Evolutionary conservation across 2,113 vertebrate genomes (phyloP).

Genomic region (Anolis carolinensis): DNA sequence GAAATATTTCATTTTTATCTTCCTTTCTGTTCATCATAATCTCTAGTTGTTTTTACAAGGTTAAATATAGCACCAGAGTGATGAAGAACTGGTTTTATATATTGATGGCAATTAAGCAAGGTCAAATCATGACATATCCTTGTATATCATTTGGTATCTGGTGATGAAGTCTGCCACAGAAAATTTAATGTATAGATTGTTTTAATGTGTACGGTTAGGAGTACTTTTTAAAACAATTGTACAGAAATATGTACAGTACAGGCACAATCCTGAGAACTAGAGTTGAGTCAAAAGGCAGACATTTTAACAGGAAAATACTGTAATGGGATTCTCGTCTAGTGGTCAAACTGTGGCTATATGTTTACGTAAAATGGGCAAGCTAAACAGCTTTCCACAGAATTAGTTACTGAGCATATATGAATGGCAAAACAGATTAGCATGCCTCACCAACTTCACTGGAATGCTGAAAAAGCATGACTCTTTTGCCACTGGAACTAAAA

Average conservation of each 20-base stretch:
- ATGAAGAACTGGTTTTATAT: neutral
- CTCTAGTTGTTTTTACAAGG: slow-evolving; percentile 1
- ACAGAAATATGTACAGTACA: neutral
- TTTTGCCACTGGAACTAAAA: no score
- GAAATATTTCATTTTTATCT: slow-evolving; percentile 4
- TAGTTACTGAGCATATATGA: no score
- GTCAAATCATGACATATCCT: neutral
- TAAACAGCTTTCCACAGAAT: no score
- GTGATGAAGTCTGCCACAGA: neutral
- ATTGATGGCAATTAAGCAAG: neutral
- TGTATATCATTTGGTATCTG: neutral
- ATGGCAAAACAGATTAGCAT: no score
- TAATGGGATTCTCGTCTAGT: no score
- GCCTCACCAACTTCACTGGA: no score
- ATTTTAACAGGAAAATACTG: neutral
- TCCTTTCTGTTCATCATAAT: neutral
- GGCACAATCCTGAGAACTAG: neutral
- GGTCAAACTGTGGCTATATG: no score
- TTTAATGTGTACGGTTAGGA: neutral
- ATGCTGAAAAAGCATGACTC: no score
- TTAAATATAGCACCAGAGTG: neutral
- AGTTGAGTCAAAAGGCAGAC: neutral
- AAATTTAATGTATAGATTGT: neutral
- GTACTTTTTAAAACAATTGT: neutral
- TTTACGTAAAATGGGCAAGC: no score